These are phyloP conservation scores for Heliconius ismenius DNA, from an alignment of 2,888 invertebrate genomes.

Conservation along the genomic window DNA sequence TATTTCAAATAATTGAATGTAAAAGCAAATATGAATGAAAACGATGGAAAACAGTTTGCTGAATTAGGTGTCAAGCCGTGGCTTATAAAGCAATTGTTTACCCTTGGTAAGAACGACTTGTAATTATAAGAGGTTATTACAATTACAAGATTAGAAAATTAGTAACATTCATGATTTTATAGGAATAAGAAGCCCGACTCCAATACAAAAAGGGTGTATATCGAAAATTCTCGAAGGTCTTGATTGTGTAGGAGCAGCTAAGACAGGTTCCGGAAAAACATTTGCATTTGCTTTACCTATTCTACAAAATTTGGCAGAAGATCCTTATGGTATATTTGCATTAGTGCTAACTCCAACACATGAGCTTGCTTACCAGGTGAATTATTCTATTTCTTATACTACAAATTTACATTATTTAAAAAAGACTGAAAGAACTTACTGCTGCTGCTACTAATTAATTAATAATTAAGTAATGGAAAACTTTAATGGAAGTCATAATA, in stretches of 20 bases:
- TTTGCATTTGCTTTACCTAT: conserved; percentile 98
- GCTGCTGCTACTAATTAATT: not conserved
- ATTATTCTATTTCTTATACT: not conserved
- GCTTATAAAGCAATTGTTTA: conserved; percentile 86
- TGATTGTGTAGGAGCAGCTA: conserved; percentile 97
- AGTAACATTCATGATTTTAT: conserved; percentile 43
- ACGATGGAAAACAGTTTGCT: conserved; percentile 77
- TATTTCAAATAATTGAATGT: not conserved
- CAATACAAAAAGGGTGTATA: conserved; percentile 91
- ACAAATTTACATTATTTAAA: not conserved
- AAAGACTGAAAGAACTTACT: not conserved
- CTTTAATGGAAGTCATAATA: too few relatives aligned
- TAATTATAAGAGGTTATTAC: conserved; percentile 7
- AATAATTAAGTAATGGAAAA: too few relatives aligned
- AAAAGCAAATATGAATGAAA: conserved; percentile 61
- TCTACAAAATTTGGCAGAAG: conserved; percentile 93
- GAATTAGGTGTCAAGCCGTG: conserved; percentile 86
- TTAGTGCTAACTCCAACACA: conserved; percentile 97
- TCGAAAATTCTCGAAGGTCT: conserved; percentile 88
- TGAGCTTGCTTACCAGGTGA: conserved; percentile 92
- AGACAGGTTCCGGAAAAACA: conserved; percentile 99
- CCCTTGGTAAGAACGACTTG: conserved; percentile 81
- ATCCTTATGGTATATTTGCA: conserved; percentile 98
- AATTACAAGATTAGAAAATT: not conserved
- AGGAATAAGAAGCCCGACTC: conserved; percentile 90